Conservation (phyloP, 2,113 vertebrate species). For the Xyrauchen texanus region DNA sequence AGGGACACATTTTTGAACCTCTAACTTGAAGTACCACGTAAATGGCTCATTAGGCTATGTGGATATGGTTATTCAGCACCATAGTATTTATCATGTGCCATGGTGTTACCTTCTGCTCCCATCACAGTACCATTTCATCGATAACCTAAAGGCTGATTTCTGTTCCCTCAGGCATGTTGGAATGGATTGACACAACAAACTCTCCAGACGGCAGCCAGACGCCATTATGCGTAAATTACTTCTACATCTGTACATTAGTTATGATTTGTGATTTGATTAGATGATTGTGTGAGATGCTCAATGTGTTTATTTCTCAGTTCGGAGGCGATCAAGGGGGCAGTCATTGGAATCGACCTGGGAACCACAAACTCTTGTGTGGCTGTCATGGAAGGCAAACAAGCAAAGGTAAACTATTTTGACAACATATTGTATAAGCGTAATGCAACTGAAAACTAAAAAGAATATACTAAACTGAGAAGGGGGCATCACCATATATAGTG, state of each 20-base stretch:
- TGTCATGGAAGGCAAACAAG: conserved; percentile 98
- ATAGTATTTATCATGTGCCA: too few relatives aligned
- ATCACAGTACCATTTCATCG: too few relatives aligned
- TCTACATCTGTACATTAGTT: background rate
- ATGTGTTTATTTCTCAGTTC: conserved; percentile 77
- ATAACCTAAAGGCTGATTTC: background rate
- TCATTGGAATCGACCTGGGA: conserved; percentile 96
- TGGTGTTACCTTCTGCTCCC: too few relatives aligned
- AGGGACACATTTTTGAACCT: too few relatives aligned
- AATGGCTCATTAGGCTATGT: too few relatives aligned
- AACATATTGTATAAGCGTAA: too few relatives aligned
- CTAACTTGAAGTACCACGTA: too few relatives aligned
- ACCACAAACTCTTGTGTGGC: conserved; percentile 99
- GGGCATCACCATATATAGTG: too few relatives aligned
- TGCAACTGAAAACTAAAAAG: too few relatives aligned
- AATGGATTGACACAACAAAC: conserved; percentile 81
- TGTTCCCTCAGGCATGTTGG: conserved; percentile 79
- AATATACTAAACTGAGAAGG: too few relatives aligned
- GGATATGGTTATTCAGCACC: too few relatives aligned
- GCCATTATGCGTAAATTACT: conserved; percentile 87
- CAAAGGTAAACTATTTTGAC: conserved; percentile 79
- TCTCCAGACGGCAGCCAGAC: conserved; percentile 77
- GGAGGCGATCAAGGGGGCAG: conserved; percentile 91
- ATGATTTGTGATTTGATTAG: background rate
- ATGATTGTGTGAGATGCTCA: background rate